Conservation (phyloP, 2,113 vertebrate genomes). For the Agapornis roseicollis region DNA sequence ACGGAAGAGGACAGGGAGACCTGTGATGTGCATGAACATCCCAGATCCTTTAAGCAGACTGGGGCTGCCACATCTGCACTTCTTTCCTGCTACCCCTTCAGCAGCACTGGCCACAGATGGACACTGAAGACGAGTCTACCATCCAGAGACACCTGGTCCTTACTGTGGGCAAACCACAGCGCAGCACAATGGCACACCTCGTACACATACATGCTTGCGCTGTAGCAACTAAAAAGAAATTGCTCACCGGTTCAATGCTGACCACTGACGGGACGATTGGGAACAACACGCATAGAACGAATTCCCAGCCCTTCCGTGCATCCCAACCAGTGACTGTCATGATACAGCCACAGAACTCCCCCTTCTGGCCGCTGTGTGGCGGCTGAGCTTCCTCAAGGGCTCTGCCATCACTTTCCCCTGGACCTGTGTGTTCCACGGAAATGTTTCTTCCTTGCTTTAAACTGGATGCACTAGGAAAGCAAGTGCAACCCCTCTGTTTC, state of each 20-base stretch:
- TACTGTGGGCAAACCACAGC: neutral
- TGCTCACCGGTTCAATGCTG: neutral
- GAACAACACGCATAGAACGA: neutral
- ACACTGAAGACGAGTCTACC: neutral
- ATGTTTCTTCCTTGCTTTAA: neutral
- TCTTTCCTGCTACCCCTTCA: neutral
- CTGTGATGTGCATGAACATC: neutral
- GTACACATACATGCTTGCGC: accelerated
- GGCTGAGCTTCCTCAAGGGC: neutral
- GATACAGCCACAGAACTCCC: constrained; percentile 1
- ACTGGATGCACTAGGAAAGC: neutral
- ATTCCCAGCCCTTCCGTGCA: neutral
- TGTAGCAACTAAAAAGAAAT: neutral
- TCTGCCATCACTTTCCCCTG: neutral
- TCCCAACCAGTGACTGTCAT: neutral
- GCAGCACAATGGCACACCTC: neutral
- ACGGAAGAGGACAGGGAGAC: neutral
- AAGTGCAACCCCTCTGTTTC: neutral
- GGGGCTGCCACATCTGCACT: neutral
- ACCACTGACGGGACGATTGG: neutral
- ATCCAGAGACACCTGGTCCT: neutral
- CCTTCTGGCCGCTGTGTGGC: neutral
- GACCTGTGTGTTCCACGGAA: neutral
- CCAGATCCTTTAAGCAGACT: neutral
- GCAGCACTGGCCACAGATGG: neutral